phyloP scores from a whole-genome alignment of 2,113 vertebrate species.

The Thryonomys swinderianus region DNA sequence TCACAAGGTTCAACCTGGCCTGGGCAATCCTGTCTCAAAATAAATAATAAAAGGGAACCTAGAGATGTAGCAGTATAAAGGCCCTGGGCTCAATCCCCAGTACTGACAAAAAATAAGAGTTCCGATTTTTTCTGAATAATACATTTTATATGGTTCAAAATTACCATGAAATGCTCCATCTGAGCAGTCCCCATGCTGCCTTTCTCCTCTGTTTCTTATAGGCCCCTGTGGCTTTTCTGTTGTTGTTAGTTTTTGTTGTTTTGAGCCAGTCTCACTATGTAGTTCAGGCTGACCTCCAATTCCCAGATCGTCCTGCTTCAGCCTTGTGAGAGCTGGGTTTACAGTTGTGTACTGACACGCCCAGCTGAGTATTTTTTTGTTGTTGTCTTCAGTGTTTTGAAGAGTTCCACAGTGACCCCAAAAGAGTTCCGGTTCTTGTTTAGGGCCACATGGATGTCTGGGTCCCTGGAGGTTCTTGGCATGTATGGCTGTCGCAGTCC shows the following conservation, averaged over 20 bases:
- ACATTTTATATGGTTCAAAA: not conserved
- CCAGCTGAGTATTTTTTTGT: not conserved
- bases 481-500: not conserved
- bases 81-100: not conserved
- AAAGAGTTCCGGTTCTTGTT: not conserved
- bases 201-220: not conserved
- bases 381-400: not conserved
- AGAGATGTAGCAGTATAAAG: not conserved
- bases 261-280: not conserved
- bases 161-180: not conserved
- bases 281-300: not conserved
- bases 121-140: conserved; percentile 28
- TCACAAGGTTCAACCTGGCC: not conserved
- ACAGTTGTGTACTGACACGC: not conserved
- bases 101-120: not conserved
- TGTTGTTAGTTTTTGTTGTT: not conserved
- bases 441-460: not conserved
- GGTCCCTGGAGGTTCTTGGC: not conserved
- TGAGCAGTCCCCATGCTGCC: no score
- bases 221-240: not conserved
- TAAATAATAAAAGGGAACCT: not conserved
- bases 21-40: not conserved
- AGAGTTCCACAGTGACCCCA: not conserved
- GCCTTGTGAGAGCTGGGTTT: not conserved
- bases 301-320: not conserved